Conservation (phyloP, 2,888 invertebrate species). For the Bombylius discolor region DNA sequence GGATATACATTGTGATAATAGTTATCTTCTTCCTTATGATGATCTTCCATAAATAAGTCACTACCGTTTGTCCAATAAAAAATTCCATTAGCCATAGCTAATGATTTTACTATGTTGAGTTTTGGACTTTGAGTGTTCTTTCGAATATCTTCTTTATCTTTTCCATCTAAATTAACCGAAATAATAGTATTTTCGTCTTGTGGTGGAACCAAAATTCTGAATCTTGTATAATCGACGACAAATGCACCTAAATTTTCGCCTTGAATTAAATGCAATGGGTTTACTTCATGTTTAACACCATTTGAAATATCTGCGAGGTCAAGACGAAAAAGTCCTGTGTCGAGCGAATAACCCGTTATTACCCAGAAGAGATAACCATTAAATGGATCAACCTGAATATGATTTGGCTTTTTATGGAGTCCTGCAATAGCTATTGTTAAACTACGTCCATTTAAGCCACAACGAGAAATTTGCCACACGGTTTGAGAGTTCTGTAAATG, state of each 20-base stretch:
- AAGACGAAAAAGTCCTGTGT: conserved; percentile 58
- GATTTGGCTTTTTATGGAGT: conserved; percentile 55
- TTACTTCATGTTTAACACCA: conserved; percentile 55
- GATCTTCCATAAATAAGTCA: conserved; percentile 66
- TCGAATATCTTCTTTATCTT: conserved; percentile 57
- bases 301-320: conserved; percentile 66
- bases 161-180: conserved; percentile 70
- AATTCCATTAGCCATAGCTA: conserved; percentile 60
- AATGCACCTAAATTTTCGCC: conserved; percentile 64
- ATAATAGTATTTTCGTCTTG: conserved; percentile 63
- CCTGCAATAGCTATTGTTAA: conserved; percentile 58
- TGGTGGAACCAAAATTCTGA: conserved; percentile 63
- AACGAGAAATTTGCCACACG: conserved; percentile 62
- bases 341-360: conserved; percentile 37
- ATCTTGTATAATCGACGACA: conserved; percentile 69
- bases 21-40: conserved; percentile 50
- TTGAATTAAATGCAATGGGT: conserved; percentile 50
- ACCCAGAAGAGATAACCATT: conserved; percentile 85
- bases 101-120: conserved; percentile 59
- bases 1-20: conserved; percentile 70
- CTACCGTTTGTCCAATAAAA: conserved; percentile 80
- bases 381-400: conserved; percentile 82
- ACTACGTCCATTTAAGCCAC: conserved; percentile 59
- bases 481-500: conserved; percentile 16
- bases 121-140: conserved; percentile 62